A percentile compares a stretch with the other conserved stretches of the same genome.
Conservation (phyloP, 2,113 vertebrate genomes). For the Nothocercus julius region DNA sequence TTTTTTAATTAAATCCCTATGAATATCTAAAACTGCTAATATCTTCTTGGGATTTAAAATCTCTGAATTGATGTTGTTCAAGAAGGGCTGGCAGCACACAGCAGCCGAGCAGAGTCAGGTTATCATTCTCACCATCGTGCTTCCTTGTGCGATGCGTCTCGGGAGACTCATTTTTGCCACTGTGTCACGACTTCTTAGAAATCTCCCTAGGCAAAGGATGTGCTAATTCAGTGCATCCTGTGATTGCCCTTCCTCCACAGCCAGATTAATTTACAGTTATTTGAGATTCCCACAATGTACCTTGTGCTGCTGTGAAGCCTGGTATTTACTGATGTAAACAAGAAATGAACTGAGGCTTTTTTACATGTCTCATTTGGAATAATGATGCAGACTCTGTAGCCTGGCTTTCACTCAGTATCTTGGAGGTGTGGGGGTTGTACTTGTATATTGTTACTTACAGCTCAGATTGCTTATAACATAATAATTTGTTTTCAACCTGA, state of each 20-base stretch:
- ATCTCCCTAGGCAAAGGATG: constrained; percentile 42
- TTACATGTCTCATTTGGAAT: constrained; percentile 32
- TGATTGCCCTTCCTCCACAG: constrained; percentile 21
- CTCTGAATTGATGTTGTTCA: not conserved
- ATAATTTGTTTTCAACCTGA: constrained; percentile 17
- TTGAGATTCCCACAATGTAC: constrained; percentile 26
- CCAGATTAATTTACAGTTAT: constrained; percentile 1
- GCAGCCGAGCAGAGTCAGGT: not conserved
- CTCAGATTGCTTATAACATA: constrained; percentile 19
- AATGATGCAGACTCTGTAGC: constrained; percentile 2
- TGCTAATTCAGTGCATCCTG: constrained; percentile 32
- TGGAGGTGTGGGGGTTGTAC: not conserved
- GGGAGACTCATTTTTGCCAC: not conserved
- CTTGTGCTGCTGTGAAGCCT: not conserved
- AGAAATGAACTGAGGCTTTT: constrained; percentile 15
- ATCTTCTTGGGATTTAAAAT: constrained; percentile 2
- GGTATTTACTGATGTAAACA: constrained; percentile 26
- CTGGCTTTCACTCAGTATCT: not conserved
- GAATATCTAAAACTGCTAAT: not conserved
- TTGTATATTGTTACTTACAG: not conserved
- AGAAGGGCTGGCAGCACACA: not conserved
- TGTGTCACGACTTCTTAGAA: constrained; percentile 58
- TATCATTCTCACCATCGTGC: not conserved
- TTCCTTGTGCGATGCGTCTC: not conserved
- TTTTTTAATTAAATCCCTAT: not conserved